Percentiles rank a stretch among this genome's conserved stretches.
Evolutionary conservation across 2,113 vertebrate species (phyloP).

Genomic region (western clawed frog (Xenopus tropicalis)): UCB_Xtro_10.0 CM004451.2:12428001-12428500

Average conservation of each 20-base stretch:
- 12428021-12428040: background rate
- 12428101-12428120: constrained; percentile 3
- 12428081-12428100: constrained; percentile 9
- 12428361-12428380: background rate
- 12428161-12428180: no score
- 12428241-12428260: no score
- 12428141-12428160: background rate
- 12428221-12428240: no score
- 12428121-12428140: constrained; percentile 4
- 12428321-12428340: background rate
- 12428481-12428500: background rate
- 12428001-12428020: no score
- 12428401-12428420: background rate
- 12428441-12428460: background rate
- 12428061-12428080: background rate
- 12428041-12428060: background rate
- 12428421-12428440: background rate
- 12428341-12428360: background rate
- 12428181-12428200: no score
- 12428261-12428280: background rate
- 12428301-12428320: background rate
- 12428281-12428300: background rate
- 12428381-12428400: background rate
- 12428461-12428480: background rate
- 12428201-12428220: no score